Evolutionary conservation across 2,797 vertebrate genomes (phyloP).

Genomic region (Chelon auratus): DNA sequence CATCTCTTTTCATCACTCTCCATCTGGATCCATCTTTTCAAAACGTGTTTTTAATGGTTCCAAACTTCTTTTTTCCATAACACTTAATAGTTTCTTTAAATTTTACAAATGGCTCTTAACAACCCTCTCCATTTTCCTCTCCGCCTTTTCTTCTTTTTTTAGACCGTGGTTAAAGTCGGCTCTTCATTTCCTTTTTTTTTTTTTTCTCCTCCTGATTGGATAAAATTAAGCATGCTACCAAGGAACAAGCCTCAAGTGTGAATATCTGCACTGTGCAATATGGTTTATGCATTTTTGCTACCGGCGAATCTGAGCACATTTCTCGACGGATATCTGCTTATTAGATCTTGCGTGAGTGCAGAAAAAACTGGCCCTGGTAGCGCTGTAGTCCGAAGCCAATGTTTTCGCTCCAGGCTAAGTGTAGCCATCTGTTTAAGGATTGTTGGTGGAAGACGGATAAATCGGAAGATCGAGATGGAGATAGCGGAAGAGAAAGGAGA

Average conservation of each 20-base stretch:
- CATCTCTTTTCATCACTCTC: conserved; percentile 79
- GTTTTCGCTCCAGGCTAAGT: conserved; percentile 78
- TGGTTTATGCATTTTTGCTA: conserved; percentile 78
- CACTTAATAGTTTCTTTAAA: conserved; percentile 68
- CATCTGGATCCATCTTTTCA: conserved; percentile 76
- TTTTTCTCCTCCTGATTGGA: conserved; percentile 53
- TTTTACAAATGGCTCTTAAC: conserved; percentile 70
- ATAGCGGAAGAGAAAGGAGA: conserved; percentile 51
- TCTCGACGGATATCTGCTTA: conserved; percentile 75
- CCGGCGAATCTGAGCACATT: conserved; percentile 69
- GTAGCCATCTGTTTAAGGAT: conserved; percentile 83
- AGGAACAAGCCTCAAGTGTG: conserved; percentile 76
- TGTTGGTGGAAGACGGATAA: conserved; percentile 77
- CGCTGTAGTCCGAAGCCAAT: conserved; percentile 76
- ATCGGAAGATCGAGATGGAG: conserved; percentile 74
- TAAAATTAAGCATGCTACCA: conserved; percentile 72
- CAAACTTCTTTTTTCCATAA: conserved; percentile 59
- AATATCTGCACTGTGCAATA: conserved; percentile 70
- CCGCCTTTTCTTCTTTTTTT: conserved; percentile 29
- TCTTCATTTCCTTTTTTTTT: conserved; percentile 48
- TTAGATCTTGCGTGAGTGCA: conserved; percentile 75
- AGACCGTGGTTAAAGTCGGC: conserved; percentile 46
- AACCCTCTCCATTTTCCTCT: conserved; percentile 30
- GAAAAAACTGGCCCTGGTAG: conserved; percentile 68
- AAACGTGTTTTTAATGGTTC: conserved; percentile 64